phyloP scores from a whole-genome alignment of 2,888 invertebrate species.

The Cheilosia urbana region DNA sequence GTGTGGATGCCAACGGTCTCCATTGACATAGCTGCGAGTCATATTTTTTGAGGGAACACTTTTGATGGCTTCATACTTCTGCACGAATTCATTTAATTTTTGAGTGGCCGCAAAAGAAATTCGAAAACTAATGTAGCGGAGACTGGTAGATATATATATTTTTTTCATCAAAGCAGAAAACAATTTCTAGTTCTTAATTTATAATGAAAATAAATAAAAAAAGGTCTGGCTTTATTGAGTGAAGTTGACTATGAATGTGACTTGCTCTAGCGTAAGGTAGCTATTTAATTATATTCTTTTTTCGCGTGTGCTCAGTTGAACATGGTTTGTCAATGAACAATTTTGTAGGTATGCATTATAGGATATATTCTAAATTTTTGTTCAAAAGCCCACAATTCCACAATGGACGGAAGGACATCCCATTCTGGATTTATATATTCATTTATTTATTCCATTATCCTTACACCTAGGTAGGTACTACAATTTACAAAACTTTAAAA shows the following conservation, averaged over 20 bases:
- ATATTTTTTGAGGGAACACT: constrained; percentile 7
- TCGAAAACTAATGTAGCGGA: constrained; percentile 43
- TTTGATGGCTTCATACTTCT: constrained; percentile 39
- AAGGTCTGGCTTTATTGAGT: constrained; percentile 4
- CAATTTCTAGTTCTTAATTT: constrained; percentile 17
- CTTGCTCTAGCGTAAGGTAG: no score
- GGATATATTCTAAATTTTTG: no score
- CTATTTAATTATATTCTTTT: no score
- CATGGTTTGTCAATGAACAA: no score
- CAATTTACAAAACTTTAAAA: no score
- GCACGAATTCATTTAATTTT: constrained; percentile 54
- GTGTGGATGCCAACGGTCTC: constrained; percentile 42
- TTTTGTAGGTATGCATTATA: no score
- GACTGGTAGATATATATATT: not conserved
- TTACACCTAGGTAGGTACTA: no score
- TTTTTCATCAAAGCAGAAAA: constrained; percentile 8
- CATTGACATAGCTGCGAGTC: constrained; percentile 17
- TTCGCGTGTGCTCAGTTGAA: no score
- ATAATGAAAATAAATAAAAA: not conserved
- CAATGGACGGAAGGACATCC: no score
- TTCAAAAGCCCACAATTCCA: no score
- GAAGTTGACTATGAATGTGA: not conserved
- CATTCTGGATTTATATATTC: no score
- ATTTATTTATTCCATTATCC: no score
- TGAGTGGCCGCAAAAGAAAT: constrained; percentile 41